These are phyloP conservation scores for Trialeurodes vaporariorum DNA, from an alignment of 1,140 invertebrate genomes.

Conservation along the genomic window DNA sequence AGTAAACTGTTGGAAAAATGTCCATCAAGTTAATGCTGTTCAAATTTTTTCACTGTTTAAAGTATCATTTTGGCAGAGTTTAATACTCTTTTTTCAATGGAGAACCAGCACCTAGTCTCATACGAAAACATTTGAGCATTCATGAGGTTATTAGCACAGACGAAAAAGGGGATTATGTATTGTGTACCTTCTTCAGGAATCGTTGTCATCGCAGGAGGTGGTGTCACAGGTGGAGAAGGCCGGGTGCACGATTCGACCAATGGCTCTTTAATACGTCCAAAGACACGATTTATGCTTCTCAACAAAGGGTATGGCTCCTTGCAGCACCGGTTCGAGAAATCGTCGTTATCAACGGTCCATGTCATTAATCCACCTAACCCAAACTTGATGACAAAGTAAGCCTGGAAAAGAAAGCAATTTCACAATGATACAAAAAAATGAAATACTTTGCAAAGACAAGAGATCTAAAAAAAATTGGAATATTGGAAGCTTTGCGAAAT, in stretches of 20 bases:
- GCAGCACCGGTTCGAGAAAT: constrained; percentile 73
- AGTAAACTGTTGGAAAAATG: too few relatives aligned
- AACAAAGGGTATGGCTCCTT: constrained; percentile 60
- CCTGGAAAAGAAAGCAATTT: constrained; percentile 34
- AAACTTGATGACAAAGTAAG: constrained; percentile 53
- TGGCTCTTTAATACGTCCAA: constrained; percentile 39
- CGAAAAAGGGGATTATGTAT: constrained; percentile 1
- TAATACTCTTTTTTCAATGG: too few relatives aligned
- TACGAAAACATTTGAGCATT: too few relatives aligned
- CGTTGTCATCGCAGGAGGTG: constrained; percentile 53
- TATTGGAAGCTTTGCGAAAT: too few relatives aligned
- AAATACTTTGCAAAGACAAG: too few relatives aligned
- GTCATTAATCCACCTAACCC: constrained; percentile 68
- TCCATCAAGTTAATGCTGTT: too few relatives aligned
- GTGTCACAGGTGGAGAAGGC: constrained; percentile 53
- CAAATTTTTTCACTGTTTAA: too few relatives aligned
- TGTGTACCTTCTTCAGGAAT: constrained; percentile 37
- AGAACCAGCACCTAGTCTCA: too few relatives aligned
- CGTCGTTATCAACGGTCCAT: constrained; percentile 87
- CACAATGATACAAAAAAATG: neutral
- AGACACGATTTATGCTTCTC: constrained; percentile 53
- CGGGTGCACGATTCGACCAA: constrained; percentile 44
- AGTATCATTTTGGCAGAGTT: too few relatives aligned
- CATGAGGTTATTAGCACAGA: too few relatives aligned
- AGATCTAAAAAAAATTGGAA: too few relatives aligned